A percentile compares a stretch with the other conserved stretches of the same genome.
phyloP scores from a whole-genome alignment of 92 coral and sea anemone genomes.

The Ricordea florida region DNA sequence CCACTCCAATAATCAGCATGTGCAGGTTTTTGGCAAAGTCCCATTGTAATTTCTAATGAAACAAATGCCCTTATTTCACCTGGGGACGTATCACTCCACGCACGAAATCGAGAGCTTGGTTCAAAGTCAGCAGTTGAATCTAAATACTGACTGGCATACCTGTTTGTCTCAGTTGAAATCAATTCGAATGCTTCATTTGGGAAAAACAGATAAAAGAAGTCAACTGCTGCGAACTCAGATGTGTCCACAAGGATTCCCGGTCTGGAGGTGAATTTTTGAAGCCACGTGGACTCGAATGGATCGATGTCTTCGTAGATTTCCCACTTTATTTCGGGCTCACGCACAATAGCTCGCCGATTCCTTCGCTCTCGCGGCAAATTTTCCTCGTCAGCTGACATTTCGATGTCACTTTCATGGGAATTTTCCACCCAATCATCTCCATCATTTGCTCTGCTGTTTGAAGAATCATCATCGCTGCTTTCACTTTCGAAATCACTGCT shows the following conservation, averaged over 20 bases:
- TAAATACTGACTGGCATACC: conserved; percentile 47
- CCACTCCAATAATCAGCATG: conserved; percentile 44
- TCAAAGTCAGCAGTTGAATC: conserved; percentile 49
- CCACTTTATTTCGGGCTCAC: neutral
- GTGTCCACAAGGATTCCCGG: conserved; percentile 35
- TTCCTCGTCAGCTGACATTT: neutral
- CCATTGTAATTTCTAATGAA: conserved; percentile 52
- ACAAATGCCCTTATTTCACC: conserved; percentile 45
- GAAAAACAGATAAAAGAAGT: conserved; percentile 25
- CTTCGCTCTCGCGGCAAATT: neutral
- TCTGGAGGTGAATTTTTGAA: conserved; percentile 1
- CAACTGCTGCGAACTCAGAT: conserved; percentile 28
- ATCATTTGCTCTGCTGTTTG: too few relatives aligned
- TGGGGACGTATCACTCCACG: conserved; percentile 18
- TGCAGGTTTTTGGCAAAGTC: conserved; percentile 51
- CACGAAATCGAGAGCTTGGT: conserved; percentile 33
- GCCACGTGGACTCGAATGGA: conserved; percentile 19
- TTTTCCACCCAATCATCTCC: neutral
- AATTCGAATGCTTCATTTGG: conserved; percentile 41
- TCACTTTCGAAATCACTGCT: neutral
- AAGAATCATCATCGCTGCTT: neutral
- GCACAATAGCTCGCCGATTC: neutral
- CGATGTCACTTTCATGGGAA: neutral
- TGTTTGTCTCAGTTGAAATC: conserved; percentile 33
- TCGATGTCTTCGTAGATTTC: neutral